Conservation (phyloP, 2,888 invertebrate genomes). For the Hipparchia sbordonii region DNA sequence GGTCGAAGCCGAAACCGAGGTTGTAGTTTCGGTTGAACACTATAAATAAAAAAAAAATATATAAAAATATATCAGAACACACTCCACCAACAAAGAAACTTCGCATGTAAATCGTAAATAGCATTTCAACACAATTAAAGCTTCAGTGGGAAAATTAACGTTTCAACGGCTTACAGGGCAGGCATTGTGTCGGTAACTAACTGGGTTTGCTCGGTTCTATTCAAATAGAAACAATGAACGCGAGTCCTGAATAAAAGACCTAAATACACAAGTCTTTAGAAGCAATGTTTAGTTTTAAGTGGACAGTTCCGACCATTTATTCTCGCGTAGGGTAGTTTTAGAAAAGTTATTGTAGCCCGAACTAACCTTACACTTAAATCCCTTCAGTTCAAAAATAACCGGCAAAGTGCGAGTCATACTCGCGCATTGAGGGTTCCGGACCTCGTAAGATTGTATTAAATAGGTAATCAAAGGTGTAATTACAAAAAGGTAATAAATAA, state of each 20-base stretch:
- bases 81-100: not conserved
- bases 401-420: too few relatives aligned
- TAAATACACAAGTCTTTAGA: slow-evolving; percentile 38
- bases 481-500: too few relatives aligned
- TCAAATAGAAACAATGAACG: slow-evolving; percentile 40
- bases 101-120: slow-evolving; percentile 30
- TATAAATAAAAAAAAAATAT: not conserved
- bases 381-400: not conserved
- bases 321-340: slow-evolving; percentile 20
- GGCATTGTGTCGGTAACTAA: slow-evolving; percentile 40
- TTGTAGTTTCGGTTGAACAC: not conserved
- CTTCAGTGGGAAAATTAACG: slow-evolving; percentile 37
- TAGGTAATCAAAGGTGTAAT: too few relatives aligned
- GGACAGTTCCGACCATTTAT: slow-evolving; percentile 36
- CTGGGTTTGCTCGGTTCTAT: slow-evolving; percentile 38
- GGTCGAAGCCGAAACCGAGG: too few relatives aligned
- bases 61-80: not conserved
- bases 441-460: too few relatives aligned
- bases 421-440: too few relatives aligned
- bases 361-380: not conserved
- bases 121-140: slow-evolving; percentile 37
- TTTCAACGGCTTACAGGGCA: slow-evolving; percentile 36
- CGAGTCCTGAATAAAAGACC: slow-evolving; percentile 34
- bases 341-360: slow-evolving; percentile 4
- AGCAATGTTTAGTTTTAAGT: slow-evolving; percentile 38